These are phyloP conservation scores for Rhynchophorus ferrugineus DNA, from an alignment of 1,140 invertebrate species.

Conservation along the genomic window DNA sequence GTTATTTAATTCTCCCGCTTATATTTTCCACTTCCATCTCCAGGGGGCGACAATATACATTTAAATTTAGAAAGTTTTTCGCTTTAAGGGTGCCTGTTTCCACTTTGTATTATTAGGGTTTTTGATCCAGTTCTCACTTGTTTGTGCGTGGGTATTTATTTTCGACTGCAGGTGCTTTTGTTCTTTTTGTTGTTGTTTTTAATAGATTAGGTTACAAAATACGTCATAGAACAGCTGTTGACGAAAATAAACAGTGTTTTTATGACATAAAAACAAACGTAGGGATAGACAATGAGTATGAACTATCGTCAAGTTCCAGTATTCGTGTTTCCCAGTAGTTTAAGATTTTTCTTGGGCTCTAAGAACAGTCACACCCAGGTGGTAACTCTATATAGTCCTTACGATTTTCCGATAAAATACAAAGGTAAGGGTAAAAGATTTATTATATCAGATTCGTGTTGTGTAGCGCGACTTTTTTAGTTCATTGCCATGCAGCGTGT, in stretches of 20 bases:
- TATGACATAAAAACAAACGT: not conserved
- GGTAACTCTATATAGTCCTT: constrained; percentile 81
- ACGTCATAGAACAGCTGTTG: not conserved
- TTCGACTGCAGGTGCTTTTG: too few species aligned
- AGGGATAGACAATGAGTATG: constrained; percentile 19
- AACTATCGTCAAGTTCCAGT: constrained; percentile 49
- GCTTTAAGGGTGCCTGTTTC: too few species aligned
- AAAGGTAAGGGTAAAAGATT: constrained; percentile 57
- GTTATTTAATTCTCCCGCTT: too few species aligned
- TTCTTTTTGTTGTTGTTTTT: too few species aligned
- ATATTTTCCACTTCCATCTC: too few species aligned
- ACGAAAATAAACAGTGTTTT: not conserved
- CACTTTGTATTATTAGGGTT: too few species aligned
- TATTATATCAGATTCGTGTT: constrained; percentile 1
- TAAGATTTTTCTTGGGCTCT: constrained; percentile 73
- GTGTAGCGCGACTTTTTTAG: constrained; percentile 45
- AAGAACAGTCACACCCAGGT: constrained; percentile 72
- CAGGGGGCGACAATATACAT: too few species aligned
- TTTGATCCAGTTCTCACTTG: too few species aligned
- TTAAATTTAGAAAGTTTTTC: too few species aligned
- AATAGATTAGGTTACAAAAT: too few species aligned
- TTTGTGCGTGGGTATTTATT: too few species aligned
- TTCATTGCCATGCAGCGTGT: constrained; percentile 58
- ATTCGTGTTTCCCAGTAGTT: constrained; percentile 71
- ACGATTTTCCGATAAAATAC: constrained; percentile 77